Percentiles rank a stretch among this genome's conserved stretches.
Conservation (phyloP, 2,888 invertebrate genomes). For the Leucophora obtusa region DNA sequence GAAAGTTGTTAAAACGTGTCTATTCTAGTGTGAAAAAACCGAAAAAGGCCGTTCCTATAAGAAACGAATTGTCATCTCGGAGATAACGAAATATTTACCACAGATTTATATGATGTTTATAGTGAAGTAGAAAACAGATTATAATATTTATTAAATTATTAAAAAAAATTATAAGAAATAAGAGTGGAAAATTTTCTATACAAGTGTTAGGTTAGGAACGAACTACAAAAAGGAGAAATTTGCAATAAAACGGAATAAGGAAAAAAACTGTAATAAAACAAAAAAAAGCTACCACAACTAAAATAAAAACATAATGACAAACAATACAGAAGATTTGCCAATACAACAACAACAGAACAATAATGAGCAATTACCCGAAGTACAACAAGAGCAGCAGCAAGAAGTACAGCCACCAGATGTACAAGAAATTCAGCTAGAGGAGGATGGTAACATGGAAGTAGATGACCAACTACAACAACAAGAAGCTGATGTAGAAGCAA, state of each 20-base stretch:
- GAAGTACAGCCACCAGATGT: conserved; percentile 14
- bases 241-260: conserved; percentile 34
- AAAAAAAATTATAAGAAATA: conserved; percentile 8
- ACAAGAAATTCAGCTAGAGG: conserved; percentile 30
- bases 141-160: conserved; percentile 30
- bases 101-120: too few species aligned
- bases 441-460: conserved; percentile 49
- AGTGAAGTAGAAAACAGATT: too few species aligned
- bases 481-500: conserved; percentile 14
- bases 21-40: background rate
- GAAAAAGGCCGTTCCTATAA: too few species aligned
- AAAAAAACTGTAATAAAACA: conserved; percentile 32
- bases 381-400: conserved; percentile 15
- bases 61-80: background rate
- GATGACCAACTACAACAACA: conserved; percentile 23
- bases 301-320: conserved; percentile 55
- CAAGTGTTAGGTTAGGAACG: conserved; percentile 68
- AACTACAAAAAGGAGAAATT: conserved; percentile 38
- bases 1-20: conserved; percentile 53
- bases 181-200: conserved; percentile 41
- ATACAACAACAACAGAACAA: conserved; percentile 30
- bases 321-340: conserved; percentile 54
- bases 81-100: background rate
- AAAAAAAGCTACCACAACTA: conserved; percentile 31
- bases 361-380: conserved; percentile 39